Base-by-base conservation (phyloP, 2,888 invertebrate genomes). In the Patella ulyssiponensis region DNA sequence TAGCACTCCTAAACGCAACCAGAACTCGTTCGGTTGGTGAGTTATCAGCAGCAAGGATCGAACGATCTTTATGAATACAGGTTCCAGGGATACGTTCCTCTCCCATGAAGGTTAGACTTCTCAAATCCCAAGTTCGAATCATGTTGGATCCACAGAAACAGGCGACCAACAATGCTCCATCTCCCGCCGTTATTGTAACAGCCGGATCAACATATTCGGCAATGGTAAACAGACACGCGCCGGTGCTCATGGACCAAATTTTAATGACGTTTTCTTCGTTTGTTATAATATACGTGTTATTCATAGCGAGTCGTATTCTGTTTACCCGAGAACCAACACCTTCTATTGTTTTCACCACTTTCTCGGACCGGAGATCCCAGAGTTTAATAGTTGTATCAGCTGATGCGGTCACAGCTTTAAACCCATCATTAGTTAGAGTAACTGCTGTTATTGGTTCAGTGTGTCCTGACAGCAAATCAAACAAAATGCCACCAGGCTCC, bases 391-490 rank as follows among this genome's bases (percentile, higher is more conserved):
- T 90, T 75, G 89, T 81, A 77, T 91, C 91, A 51, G 81, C 79
- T 1, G 91, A 89, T 3, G 90, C 81, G 2, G 91, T 91, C 20
- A 91, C 73, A 0, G 88, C 88, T 69, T 83, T 77, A 75, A 84
- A 82, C 7, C 90, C 90, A 77, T 91, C 91, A n/a, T 86, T 80
- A 9, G 89, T 88, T 17, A 88, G 75, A 1, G 86, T 82, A 1
- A 90, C 82, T 1, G 91, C 90, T 11, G 91, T 91, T 20, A 91
- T 89, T 20, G 88, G 84, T 51, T 86, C 88, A 2, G 84, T 84
- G 81, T 91, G 91, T 1, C 90, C 91, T 3, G 88, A 89, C 5
- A 91, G 83, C 0, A 88, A 82, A 79, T 90, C 90, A 79, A 87
- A 89, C n/a, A 89, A 76, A 7, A 89, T 84, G 7, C 89, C 90